Evolutionary conservation across 2,888 invertebrate species (phyloP), one percentile per base, ranked within the genome.

Genomic region (Yponomeuta plumbellus): DNA sequence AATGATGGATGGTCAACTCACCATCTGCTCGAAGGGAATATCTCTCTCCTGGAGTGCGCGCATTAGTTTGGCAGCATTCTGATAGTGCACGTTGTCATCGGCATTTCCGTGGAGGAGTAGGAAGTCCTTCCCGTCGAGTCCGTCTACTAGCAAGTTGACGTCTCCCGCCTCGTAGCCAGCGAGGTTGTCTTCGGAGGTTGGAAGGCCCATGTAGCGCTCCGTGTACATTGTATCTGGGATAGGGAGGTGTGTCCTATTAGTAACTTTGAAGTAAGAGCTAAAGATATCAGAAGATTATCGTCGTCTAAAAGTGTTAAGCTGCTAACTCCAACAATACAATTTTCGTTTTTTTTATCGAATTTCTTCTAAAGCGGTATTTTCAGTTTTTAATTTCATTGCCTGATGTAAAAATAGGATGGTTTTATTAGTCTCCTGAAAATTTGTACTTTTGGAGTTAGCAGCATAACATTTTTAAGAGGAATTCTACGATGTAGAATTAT

Each of bases 11-110:
- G 44, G 44, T 17, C 20, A 44, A 70, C 84, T 77, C 76, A 97
- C 97, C 94, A 97, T 96, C 80, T 96, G 94, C 70, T 95, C 93
- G 84, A 97, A 98, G 17, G 94, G 92, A 70, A 98, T 95, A 76
- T 96, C 94, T 0, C 92, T 91, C 58, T 93, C 81, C 71, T 96
- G 95, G 65, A 98, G 86, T 2, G 94, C 94, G 70, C 93, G 94
- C 70, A 95, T 93, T 66, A 98, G 88, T 72, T 95, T 92, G 83
- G 97, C 95, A 0, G 97, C 94, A 74, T 96, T 94, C 79, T 96
- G 96, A 76, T 93, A 95, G 83, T 98, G 98, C 0, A 98, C 98
- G 81, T 98, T 99, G 78, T 96, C 96, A 77, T 97, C 97, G 0
- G 95, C 97, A 66, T 97, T 97, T 8, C 98, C 98, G 83, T 99